phyloP scores from a whole-genome alignment of 2,888 invertebrate genomes.

The Dasysyrphus albostriatus region DNA sequence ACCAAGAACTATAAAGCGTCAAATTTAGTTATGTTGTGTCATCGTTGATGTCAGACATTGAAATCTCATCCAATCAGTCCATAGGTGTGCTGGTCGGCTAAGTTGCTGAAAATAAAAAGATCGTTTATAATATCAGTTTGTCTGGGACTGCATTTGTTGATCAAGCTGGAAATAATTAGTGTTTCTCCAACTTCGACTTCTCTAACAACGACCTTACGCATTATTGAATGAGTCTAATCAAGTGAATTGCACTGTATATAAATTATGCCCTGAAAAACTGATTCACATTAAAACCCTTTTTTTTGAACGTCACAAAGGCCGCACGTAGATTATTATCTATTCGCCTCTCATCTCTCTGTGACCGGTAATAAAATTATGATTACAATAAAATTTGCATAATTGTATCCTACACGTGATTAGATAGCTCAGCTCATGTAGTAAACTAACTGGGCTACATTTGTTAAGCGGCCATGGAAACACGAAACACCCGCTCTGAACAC shows the following conservation, averaged over 20 bases:
- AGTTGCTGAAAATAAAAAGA: too few relatives aligned
- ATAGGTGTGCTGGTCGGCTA: too few relatives aligned
- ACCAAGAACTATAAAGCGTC: too few relatives aligned
- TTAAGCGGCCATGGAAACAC: not conserved
- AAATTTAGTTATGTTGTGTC: too few relatives aligned
- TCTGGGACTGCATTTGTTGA: too few relatives aligned
- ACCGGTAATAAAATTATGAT: conserved; percentile 59
- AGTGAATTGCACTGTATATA: not conserved
- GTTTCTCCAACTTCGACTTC: too few relatives aligned
- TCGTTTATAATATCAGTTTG: too few relatives aligned
- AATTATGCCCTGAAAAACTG: not conserved
- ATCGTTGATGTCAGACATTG: too few relatives aligned
- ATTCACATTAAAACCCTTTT: conserved; percentile 5
- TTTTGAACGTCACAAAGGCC: not conserved
- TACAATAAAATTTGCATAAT: conserved; percentile 53
- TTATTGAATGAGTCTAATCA: not conserved
- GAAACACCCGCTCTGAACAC: conserved; percentile 6
- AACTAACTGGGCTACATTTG: not conserved
- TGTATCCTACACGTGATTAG: conserved; percentile 64
- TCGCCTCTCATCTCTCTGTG: not conserved
- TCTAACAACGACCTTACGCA: too few relatives aligned
- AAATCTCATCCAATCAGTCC: too few relatives aligned
- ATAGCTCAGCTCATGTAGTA: conserved; percentile 24
- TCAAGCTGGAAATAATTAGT: too few relatives aligned
- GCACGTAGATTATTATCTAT: not conserved